Conservation (phyloP, 2,888 invertebrate genomes). For the Erebia aethiops region DNA sequence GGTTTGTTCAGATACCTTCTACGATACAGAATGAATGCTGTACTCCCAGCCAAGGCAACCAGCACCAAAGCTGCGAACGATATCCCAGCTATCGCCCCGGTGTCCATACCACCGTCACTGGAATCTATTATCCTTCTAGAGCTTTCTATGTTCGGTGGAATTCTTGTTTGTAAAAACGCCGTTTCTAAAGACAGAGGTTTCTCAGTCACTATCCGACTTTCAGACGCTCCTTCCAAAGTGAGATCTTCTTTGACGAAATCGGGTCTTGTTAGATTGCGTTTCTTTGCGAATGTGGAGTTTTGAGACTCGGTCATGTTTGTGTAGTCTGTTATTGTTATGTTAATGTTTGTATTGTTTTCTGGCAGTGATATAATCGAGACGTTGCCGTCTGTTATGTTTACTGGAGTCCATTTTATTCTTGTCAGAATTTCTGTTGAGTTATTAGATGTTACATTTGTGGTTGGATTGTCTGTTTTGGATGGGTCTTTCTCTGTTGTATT, state of each 20-base stretch:
- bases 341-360: conserved; percentile 52
- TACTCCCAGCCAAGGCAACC: conserved; percentile 85
- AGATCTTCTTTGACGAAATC: conserved; percentile 67
- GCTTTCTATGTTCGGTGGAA: conserved; percentile 71
- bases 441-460: conserved; percentile 39
- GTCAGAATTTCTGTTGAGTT: conserved; percentile 47
- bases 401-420: conserved; percentile 63
- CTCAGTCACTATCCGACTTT: conserved; percentile 73
- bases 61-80: conserved; percentile 86
- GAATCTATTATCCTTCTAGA: conserved; percentile 69
- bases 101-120: conserved; percentile 74
- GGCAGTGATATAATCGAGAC: conserved; percentile 45
- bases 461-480: conserved; percentile 39
- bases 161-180: conserved; percentile 68
- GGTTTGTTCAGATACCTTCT: conserved; percentile 91
- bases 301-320: conserved; percentile 60
- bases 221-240: conserved; percentile 57
- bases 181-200: conserved; percentile 75
- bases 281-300: conserved; percentile 61
- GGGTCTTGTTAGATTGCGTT: conserved; percentile 64
- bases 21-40: conserved; percentile 87
- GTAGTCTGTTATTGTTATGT: conserved; percentile 41
- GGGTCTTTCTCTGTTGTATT: conserved; percentile 54
- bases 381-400: conserved; percentile 51
- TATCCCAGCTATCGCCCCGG: conserved; percentile 86